Percentiles rank a stretch among this genome's conserved stretches.
Conservation (phyloP, 2,797 vertebrate genomes). For the Columba guinea region DNA sequence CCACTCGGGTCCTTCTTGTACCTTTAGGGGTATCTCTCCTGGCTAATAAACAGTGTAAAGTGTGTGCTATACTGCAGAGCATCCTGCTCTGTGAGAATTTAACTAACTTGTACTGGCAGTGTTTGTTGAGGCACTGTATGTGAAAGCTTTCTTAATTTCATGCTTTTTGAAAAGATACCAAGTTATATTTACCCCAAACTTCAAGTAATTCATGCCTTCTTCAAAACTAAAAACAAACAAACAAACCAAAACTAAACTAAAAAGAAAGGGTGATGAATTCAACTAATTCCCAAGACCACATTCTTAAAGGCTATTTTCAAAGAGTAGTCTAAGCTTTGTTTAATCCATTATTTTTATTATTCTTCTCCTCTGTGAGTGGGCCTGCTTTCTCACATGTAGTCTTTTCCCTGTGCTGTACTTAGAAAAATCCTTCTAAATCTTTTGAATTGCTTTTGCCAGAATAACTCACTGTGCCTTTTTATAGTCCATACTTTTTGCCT, state of each 20-base stretch:
- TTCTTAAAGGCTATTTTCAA: neutral
- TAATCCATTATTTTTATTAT: slow-evolving; percentile 20
- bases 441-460: slow-evolving; percentile 4
- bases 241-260: no score
- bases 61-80: fast-evolving
- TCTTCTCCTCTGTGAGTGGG: neutral
- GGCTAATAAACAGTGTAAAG: neutral
- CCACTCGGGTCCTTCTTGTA: neutral
- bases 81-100: neutral
- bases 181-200: neutral
- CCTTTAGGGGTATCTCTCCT: neutral
- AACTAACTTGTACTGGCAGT: neutral
- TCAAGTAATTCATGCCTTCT: neutral
- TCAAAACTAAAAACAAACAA: neutral
- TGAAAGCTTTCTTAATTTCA: neutral
- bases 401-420: slow-evolving; percentile 4
- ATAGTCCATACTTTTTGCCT: neutral
- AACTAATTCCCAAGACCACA: neutral
- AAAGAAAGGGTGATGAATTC: neutral
- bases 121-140: neutral
- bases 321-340: neutral
- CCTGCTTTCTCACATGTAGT: neutral
- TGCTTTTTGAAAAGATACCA: neutral
- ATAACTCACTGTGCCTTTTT: neutral
- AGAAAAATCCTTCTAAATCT: slow-evolving; percentile 15